Percentiles rank a stretch among this genome's conserved stretches.
phyloP scores from a whole-genome alignment of 2,797 vertebrate genomes.

The Halcyon leucocephala region DNA sequence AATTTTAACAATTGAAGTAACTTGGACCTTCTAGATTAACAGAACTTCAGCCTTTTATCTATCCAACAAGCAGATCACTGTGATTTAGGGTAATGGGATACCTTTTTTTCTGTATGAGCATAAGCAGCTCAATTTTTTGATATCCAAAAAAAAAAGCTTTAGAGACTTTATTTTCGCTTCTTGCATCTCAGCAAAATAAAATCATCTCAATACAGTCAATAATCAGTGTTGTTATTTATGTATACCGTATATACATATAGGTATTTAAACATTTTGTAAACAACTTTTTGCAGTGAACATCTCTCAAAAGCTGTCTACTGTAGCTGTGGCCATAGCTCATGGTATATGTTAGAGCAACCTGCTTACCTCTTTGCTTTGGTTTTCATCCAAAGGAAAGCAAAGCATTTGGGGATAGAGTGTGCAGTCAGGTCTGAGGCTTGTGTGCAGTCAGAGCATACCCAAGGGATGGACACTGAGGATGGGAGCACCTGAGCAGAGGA shows the following conservation, averaged over 20 bases:
- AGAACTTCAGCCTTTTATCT: not conserved
- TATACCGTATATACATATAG: not conserved
- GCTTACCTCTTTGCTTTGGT: not conserved
- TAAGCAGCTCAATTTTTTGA: not conserved
- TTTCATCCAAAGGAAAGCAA: not conserved
- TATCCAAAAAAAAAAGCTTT: not conserved
- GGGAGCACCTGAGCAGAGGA: not conserved
- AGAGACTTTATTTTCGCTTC: not conserved
- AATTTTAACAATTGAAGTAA: not conserved
- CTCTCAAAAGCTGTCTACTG: not conserved
- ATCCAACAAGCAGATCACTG: not conserved
- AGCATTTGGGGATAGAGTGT: not conserved
- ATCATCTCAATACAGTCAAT: not conserved
- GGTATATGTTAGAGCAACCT: not conserved
- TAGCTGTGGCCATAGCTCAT: not conserved
- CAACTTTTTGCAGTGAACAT: not conserved
- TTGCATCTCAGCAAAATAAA: not conserved
- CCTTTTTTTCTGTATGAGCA: not conserved
- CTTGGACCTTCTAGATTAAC: not conserved
- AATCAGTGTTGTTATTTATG: not conserved
- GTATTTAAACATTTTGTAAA: not conserved
- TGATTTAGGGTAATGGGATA: not conserved
- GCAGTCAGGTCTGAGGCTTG: not conserved
- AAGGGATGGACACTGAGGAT: rapidly evolving
- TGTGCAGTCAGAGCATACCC: not conserved